Percentiles rank a stretch among this genome's conserved stretches.
Conservation (phyloP, 2,888 invertebrate species). For the Hirtodrosophila cameraria region DNA sequence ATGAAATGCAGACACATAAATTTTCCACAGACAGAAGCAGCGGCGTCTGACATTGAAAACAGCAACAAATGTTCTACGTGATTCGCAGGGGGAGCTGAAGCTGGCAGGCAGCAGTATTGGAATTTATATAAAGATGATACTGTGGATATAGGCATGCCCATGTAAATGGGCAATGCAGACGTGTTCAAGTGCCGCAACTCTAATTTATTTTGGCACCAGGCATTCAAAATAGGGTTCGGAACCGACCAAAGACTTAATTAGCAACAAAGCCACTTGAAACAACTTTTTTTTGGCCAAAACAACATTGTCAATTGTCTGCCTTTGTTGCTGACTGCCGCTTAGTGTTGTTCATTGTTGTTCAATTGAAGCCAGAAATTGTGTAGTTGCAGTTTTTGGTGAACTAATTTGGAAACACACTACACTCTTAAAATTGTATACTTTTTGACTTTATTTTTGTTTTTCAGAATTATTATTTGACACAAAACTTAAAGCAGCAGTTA, state of each 20-base stretch:
- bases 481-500: too few relatives aligned
- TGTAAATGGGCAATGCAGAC: slow-evolving; percentile 30
- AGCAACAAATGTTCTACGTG: slow-evolving; percentile 19
- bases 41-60: slow-evolving; percentile 67
- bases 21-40: slow-evolving; percentile 59
- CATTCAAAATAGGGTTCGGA: slow-evolving; percentile 28
- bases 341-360: too few relatives aligned
- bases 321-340: too few relatives aligned
- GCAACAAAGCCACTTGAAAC: slow-evolving; percentile 58
- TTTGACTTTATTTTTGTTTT: too few relatives aligned
- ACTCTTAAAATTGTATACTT: too few relatives aligned
- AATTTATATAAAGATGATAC: neutral
- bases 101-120: neutral
- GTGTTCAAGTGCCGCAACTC: slow-evolving; percentile 60
- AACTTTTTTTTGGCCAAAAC: slow-evolving; percentile 21
- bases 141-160: neutral
- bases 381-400: too few relatives aligned
- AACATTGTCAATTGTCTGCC: slow-evolving; percentile 27
- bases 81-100: neutral
- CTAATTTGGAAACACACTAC: too few relatives aligned
- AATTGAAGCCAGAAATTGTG: too few relatives aligned
- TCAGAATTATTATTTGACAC: too few relatives aligned
- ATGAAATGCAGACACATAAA: slow-evolving; percentile 71
- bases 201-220: slow-evolving; percentile 58
- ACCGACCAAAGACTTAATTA: slow-evolving; percentile 51